Base-by-base conservation (phyloP, 92 coral and sea anemone species). In the Umimayanthus kanabou region DNA sequence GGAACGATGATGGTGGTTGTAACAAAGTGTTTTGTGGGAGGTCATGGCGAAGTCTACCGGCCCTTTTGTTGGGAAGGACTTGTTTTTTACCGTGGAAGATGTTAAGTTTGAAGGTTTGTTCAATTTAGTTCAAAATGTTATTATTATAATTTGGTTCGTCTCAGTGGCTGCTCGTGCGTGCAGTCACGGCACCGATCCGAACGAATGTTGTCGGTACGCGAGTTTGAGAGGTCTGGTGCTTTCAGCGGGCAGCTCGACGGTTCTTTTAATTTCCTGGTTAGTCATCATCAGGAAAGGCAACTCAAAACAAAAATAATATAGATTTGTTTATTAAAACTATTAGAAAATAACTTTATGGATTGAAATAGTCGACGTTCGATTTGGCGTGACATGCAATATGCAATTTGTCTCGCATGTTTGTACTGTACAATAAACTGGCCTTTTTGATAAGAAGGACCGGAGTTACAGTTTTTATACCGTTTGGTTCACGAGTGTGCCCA, bases 51-150 rank as follows among this genome's bases (percentile, higher is more conserved):
- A 45, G 58, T 87, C 71, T 70, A 40, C 76, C 25, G 76, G 57
- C 33, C 77, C 49, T 70, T 26, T 45, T 43, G 77, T 78, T 40
- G 92, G 92, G 76, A 91, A 92, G 25, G 85, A 70, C 77, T 85
- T 95, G 80, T 93, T 71, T 90, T 92, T 95, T 77, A 89, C 65
- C 23, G 92, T 95, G 2, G 96, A 95, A 67, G 96, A 90, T 73
- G 77, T 95, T 73, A 91, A 89, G 72, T 95, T 86, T 80, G 91
- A 95, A 89, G 98, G 98, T 93, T 77, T 88, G 92, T 89, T 40
- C 58, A 11, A 65, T 42, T 7, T 18, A 4, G 42, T 40, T 20
- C 28, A 25, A 66, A 15, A 30, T 33, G 37, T 33, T 33, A 33
- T 33, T 33, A 33, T 33, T 33, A 2, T 33, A 33, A 33, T 20